Percentiles rank a stretch among this genome's conserved stretches.
Conservation (phyloP, 1,140 invertebrate genomes). For the Zaprionus gabonicus region DNA sequence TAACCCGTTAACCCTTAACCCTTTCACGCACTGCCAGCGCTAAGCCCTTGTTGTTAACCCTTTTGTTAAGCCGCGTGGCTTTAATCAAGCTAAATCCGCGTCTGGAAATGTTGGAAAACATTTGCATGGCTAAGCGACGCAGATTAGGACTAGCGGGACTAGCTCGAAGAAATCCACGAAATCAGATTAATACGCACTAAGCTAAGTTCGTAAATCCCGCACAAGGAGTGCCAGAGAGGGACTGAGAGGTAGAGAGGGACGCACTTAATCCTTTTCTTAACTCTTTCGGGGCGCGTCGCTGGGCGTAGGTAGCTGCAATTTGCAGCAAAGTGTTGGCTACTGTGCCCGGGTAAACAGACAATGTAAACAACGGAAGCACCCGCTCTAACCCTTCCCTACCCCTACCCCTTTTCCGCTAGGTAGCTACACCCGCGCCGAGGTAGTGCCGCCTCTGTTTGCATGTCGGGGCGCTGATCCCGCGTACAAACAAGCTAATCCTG, state of each 20-base stretch:
- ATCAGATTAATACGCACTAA: constrained; percentile 79
- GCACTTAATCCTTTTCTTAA: constrained; percentile 74
- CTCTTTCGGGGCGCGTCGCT: constrained; percentile 55
- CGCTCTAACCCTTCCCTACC: not conserved
- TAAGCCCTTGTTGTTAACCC: constrained; percentile 41
- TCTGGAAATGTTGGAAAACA: constrained; percentile 60
- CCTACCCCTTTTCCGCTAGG: constrained; percentile 43
- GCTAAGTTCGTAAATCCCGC: constrained; percentile 56
- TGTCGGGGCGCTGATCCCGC: constrained; percentile 70
- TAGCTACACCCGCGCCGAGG: constrained; percentile 17
- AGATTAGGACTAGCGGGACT: constrained; percentile 46
- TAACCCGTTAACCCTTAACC: constrained; percentile 44
- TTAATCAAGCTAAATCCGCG: constrained; percentile 67
- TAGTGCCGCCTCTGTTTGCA: constrained; percentile 64
- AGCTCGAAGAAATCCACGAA: constrained; percentile 65
- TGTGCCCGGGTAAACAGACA: constrained; percentile 70
- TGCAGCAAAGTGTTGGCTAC: constrained; percentile 56
- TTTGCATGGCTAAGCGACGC: constrained; percentile 76
- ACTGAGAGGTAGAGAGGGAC: not conserved
- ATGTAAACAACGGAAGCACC: constrained; percentile 78
- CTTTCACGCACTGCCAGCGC: constrained; percentile 23
- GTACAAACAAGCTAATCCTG: constrained; percentile 82
- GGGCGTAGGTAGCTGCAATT: constrained; percentile 69
- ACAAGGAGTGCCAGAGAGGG: not conserved
- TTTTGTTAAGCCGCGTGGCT: constrained; percentile 35